Conservation (phyloP, 1,140 invertebrate genomes). For the Steinernema feltiae region DNA sequence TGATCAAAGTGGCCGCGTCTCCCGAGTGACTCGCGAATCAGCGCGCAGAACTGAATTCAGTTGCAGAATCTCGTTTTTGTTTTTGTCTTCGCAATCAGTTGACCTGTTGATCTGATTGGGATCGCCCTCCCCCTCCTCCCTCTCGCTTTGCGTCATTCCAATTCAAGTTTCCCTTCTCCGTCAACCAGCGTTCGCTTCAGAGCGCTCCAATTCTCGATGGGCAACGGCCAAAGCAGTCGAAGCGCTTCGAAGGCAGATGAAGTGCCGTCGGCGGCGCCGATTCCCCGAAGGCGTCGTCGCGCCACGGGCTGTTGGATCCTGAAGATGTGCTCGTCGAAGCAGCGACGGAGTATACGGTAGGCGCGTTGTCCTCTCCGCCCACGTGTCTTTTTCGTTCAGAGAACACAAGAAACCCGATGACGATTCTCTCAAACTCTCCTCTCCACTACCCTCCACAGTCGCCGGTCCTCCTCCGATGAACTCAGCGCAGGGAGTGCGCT, state of each 20-base stretch:
- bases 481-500: not conserved
- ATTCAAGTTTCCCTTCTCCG: not conserved
- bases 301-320: not conserved
- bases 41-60: too few species aligned
- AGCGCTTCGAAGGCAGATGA: not conserved
- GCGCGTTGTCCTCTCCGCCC: too few species aligned
- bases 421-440: not conserved
- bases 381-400: not conserved
- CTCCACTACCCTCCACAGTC: not conserved
- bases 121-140: not conserved
- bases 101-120: not conserved
- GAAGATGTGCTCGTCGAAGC: conserved; percentile 3
- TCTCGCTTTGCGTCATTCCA: not conserved
- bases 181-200: not conserved
- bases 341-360: conserved; percentile 6
- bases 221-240: conserved; percentile 8
- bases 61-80: not conserved
- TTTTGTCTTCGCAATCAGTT: not conserved
- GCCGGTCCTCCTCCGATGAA: not conserved
- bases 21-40: too few species aligned
- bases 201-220: conserved; percentile 3
- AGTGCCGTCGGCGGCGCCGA: not conserved
- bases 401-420: not conserved
- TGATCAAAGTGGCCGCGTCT: too few species aligned
- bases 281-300: not conserved